Base-by-base conservation (phyloP, 2,888 invertebrate species). In the Ophraella communa region DNA sequence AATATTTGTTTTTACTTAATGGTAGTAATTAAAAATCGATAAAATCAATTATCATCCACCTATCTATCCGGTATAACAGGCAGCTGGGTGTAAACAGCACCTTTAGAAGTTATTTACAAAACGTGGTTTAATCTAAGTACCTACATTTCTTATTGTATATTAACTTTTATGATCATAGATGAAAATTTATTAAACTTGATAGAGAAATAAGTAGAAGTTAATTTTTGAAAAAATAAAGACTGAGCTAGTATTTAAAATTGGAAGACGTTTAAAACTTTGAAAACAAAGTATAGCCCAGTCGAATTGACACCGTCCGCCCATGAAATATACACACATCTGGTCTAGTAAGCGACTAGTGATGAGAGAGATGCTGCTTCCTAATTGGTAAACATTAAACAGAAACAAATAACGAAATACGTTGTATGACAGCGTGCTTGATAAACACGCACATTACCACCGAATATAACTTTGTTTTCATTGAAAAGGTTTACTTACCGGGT, bases 401-500 rank as follows among this genome's bases (percentile, higher is more conserved):
- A 65, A 65, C 62, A 62, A 65, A 65, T 62, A 44, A 49, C 59
- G 45, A 49, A 63, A 39, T 49, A 58, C 64, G 60, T 60, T 59
- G 47, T 49, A 20, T 58, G 59, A 39, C 64, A 64, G 58, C 64
- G 49, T 59, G 64, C 42, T 59, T n/a, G 20, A 52, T 21, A 60
- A 42, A 53, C 60, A 30, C 42, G 42, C 21, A 17, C 23, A 52
- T 39, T 18, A 4, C 4, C n/a, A 49, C 10, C 42, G 21, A 42
- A 44, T 14, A 4, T 45, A 20, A 18, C 18, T 24, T 17, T 5
- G 4, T 54, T 47, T 61, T 45, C 33, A 14, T 45, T 30, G 33
- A 56, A 30, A 51, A 62, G 21, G 53, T 27, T 23, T 47, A 91
- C 93, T 93, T 88, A 94, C 94, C 91, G 94, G 94, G 89, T 94